These are phyloP conservation scores for Limnodromus scolopaceus DNA, from an alignment of 2,797 vertebrate species.

Conservation along the genomic window DNA sequence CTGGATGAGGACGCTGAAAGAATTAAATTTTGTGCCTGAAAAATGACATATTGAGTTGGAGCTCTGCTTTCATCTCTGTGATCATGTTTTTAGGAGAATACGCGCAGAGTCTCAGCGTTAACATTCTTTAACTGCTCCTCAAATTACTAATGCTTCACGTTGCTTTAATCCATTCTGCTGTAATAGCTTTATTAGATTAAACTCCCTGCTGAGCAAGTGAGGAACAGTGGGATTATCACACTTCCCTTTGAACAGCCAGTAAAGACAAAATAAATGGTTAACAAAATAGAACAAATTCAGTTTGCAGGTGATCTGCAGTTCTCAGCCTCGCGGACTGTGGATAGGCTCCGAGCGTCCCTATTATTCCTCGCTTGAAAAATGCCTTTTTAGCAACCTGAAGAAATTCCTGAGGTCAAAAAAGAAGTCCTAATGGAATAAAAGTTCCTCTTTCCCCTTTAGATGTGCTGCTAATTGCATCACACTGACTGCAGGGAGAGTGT, in stretches of 20 bases:
- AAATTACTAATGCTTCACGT: conserved; percentile 76
- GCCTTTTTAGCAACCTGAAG: conserved; percentile 71
- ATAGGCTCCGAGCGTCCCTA: conserved; percentile 42
- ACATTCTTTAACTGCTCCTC: conserved; percentile 76
- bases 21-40: conserved; percentile 59
- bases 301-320: conserved; percentile 73
- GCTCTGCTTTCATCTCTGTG: conserved; percentile 65
- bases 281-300: conserved; percentile 75
- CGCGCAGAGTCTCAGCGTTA: conserved; percentile 59
- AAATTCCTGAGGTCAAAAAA: conserved; percentile 68
- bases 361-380: conserved; percentile 66
- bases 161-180: conserved; percentile 78
- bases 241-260: conserved; percentile 77
- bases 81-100: conserved; percentile 65
- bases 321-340: not conserved
- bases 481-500: conserved; percentile 39
- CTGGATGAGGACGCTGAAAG: conserved; percentile 44
- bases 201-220: conserved; percentile 69
- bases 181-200: conserved; percentile 80
- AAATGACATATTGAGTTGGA: conserved; percentile 63
- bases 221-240: conserved; percentile 79
- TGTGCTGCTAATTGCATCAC: conserved; percentile 71
- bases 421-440: conserved; percentile 65
- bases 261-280: conserved; percentile 81
- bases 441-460: conserved; percentile 59